Conservation (phyloP, 2,797 vertebrate genomes). For the Catostomus latipinnis region DNA sequence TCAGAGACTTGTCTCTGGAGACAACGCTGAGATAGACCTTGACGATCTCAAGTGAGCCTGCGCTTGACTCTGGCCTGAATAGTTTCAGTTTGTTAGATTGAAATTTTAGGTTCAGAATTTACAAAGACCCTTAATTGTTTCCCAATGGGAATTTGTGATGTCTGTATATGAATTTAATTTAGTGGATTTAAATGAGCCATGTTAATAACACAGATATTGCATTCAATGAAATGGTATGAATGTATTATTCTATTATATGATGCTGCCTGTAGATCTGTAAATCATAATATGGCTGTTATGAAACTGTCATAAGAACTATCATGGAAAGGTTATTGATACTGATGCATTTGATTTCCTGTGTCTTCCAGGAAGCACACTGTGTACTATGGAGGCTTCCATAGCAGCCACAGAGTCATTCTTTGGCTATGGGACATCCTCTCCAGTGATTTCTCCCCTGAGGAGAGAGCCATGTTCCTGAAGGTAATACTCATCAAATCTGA, state of each 20-base stretch:
- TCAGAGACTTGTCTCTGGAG: slow-evolving; percentile 94
- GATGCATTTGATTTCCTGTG: background rate
- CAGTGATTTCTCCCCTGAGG: slow-evolving; percentile 91
- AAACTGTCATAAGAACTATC: background rate
- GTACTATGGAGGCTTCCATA: slow-evolving; percentile 97
- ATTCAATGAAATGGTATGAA: no score
- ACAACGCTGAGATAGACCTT: slow-evolving; percentile 97
- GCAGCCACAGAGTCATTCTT: slow-evolving; percentile 96
- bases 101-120: no score
- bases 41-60: slow-evolving; percentile 93
- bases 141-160: no score
- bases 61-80: background rate
- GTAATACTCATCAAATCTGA: slow-evolving; percentile 67
- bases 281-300: background rate
- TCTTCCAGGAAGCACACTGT: slow-evolving; percentile 92
- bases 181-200: no score
- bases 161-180: no score
- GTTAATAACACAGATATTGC: no score
- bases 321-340: background rate
- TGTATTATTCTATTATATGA: no score
- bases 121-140: no score
- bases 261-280: no score
- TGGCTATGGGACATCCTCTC: slow-evolving; percentile 99
- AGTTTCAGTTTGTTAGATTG: no score
- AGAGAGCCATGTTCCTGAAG: slow-evolving; percentile 99